phyloP scores from a whole-genome alignment of 1,140 invertebrate genomes.

The Meteorus sp. region DNA sequence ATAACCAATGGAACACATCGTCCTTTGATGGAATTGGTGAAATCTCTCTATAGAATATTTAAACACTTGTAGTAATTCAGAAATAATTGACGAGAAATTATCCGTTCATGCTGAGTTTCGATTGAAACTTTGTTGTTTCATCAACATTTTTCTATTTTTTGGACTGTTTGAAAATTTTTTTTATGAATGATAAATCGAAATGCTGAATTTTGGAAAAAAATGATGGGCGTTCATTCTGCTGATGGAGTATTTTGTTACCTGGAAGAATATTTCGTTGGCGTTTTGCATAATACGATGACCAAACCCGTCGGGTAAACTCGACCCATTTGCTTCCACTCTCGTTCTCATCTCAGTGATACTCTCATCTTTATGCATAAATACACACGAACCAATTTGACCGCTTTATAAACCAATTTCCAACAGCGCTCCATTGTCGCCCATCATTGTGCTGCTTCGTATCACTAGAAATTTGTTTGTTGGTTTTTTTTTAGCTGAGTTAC shows the following conservation, averaged over 20 bases:
- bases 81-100: too few relatives aligned
- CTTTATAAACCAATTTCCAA: too few relatives aligned
- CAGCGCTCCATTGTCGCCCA: too few relatives aligned
- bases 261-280: constrained; percentile 12
- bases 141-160: background rate
- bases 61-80: too few relatives aligned
- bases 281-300: constrained; percentile 26
- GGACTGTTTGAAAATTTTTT: background rate
- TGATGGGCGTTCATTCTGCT: constrained; percentile 25
- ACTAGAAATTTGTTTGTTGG: too few relatives aligned
- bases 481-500: too few relatives aligned
- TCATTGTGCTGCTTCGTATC: too few relatives aligned
- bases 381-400: background rate
- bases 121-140: background rate
- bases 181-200: constrained; percentile 23
- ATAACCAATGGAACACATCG: too few relatives aligned
- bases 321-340: constrained; percentile 20
- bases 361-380: background rate
- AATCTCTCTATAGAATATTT: too few relatives aligned
- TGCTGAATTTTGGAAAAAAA: constrained; percentile 5
- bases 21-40: too few relatives aligned
- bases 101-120: background rate
- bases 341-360: background rate
- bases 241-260: constrained; percentile 26
- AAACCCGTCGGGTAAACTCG: constrained; percentile 19